Evolutionary conservation across 2,888 invertebrate species (phyloP).

Genomic region (Keiferia lycopersicella): DNA sequence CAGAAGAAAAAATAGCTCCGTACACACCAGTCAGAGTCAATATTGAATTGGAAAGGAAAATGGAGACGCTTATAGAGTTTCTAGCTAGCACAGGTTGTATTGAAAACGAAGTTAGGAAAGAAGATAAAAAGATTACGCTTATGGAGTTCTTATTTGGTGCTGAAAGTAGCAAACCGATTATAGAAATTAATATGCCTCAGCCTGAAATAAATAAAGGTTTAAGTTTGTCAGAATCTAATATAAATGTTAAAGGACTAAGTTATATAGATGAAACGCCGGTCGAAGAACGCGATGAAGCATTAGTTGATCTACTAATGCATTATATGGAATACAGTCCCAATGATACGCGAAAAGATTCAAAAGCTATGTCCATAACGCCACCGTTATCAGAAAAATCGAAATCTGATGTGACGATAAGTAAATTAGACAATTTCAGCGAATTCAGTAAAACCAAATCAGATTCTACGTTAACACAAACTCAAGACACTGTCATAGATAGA

Average conservation of each 20-base stretch:
- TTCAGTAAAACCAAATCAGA: constrained; percentile 76
- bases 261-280: constrained; percentile 76
- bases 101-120: constrained; percentile 55
- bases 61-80: constrained; percentile 76
- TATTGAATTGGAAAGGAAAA: constrained; percentile 71
- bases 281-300: constrained; percentile 62
- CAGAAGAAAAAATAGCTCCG: constrained; percentile 50
- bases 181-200: constrained; percentile 54
- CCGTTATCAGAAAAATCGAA: constrained; percentile 73
- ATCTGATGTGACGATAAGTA: constrained; percentile 73
- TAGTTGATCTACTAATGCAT: constrained; percentile 73
- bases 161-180: constrained; percentile 60
- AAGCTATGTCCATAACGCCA: constrained; percentile 62
- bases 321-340: constrained; percentile 71
- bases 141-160: constrained; percentile 76
- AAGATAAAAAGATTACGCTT: constrained; percentile 72
- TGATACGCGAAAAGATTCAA: constrained; percentile 51
- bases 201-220: constrained; percentile 49
- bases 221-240: constrained; percentile 63
- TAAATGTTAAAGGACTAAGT: constrained; percentile 63
- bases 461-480: constrained; percentile 71
- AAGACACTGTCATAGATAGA: constrained; percentile 72
- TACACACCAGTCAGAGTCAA: constrained; percentile 61
- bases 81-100: constrained; percentile 71
- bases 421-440: constrained; percentile 69